A percentile compares a stretch with the other conserved stretches of the same genome.
phyloP scores from a whole-genome alignment of 2,888 invertebrate species.

The Globia sparganii region DNA sequence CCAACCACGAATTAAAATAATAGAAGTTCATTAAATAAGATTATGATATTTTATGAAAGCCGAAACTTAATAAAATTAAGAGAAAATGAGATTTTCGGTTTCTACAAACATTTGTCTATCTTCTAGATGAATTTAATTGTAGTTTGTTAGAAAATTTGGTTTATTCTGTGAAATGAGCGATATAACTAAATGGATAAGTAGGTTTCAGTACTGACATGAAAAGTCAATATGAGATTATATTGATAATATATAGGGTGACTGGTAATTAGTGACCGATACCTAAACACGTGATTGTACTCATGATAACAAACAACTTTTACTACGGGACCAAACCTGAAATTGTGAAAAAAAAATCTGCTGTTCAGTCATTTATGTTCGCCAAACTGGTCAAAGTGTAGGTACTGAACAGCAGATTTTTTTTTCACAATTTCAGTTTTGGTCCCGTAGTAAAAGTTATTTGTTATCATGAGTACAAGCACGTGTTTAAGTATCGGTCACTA shows the following conservation, averaged over 20 bases:
- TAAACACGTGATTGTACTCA: too few species aligned
- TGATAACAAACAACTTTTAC: too few species aligned
- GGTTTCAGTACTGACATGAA: background rate
- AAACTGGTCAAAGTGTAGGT: too few species aligned
- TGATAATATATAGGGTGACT: background rate
- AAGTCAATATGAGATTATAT: background rate
- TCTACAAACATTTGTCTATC: constrained; percentile 3
- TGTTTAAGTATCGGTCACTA: too few species aligned
- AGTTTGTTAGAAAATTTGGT: background rate
- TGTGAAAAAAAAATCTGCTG: too few species aligned
- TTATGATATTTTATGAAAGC: constrained; percentile 1
- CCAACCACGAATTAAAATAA: background rate
- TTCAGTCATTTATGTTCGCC: too few species aligned
- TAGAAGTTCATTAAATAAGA: constrained; percentile 10
- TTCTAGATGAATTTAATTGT: background rate
- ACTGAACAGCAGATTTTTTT: too few species aligned
- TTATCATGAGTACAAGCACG: too few species aligned
- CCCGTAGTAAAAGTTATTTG: too few species aligned
- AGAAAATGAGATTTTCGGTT: constrained; percentile 11
- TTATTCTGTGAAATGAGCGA: background rate
- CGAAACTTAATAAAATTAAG: constrained; percentile 17
- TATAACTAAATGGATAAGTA: background rate
- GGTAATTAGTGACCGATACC: too few species aligned
- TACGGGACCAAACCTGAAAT: too few species aligned
- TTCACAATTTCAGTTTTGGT: too few species aligned